Base-by-base conservation (phyloP, 2,888 invertebrate species). In the Meteorus colon region DNA sequence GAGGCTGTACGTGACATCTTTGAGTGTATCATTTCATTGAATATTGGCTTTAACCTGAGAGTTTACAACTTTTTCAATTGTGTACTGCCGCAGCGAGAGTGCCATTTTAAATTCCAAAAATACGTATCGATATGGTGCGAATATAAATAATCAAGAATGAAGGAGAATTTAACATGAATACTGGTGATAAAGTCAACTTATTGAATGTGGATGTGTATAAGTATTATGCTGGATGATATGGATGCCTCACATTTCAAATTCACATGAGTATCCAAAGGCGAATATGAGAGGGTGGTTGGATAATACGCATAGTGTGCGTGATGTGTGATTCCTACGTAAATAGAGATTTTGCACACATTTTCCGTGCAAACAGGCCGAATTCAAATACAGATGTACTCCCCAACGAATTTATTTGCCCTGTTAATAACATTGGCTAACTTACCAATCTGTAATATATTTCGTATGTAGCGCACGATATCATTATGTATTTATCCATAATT, bases 381-480 rank as follows among this genome's bases (percentile, higher is more conserved):
- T 86, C 86, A 89, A 89, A 89, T 88, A 88, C 89, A 89, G 88
- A 89, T 89, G 89, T 87, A 87, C 87, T 86, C 87, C 83, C 81
- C 74, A 79, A 75, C 82, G 81, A 84, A 82, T 74, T 51, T 86
- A 84, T 89, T 89, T 88, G 81, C 86, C 79, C 80, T 79, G 82
- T 81, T 87, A 87, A 88, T 87, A 87, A 87, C 86, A 89, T 88
- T 84, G 85, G 84, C 86, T 86, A 87, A 89, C 88, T 87, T 87
- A 83, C 83, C 84, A 81, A 83, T 4, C 66, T n/a, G 14, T 66
- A 19, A 66, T 24, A 24, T 12, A 14, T 16, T 4, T 8, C 5
- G 19, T 41, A 10, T 66, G 4, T 10, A 45, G 8, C 19, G 14
- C 12, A 69, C 24, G 48, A 51, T 51, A 29, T 31, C 24, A 69